phyloP scores from a whole-genome alignment of 2,113 vertebrate species.

The Noturus placidus region DNA sequence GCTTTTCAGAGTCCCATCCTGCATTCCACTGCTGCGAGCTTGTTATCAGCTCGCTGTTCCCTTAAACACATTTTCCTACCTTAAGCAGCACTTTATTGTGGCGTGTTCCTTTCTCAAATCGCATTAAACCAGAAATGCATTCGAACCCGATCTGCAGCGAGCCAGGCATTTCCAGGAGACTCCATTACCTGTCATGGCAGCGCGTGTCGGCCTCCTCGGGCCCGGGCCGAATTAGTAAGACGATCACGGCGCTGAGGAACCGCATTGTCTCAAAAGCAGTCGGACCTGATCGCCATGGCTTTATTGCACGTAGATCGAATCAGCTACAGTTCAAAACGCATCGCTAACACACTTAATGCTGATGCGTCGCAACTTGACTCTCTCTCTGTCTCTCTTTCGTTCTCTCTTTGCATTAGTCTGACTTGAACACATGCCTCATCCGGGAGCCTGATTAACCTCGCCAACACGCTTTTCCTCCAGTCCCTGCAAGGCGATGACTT shows the following conservation, averaged over 20 bases:
- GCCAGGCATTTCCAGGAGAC: slow-evolving; percentile 64
- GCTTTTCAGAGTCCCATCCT: slow-evolving; percentile 67
- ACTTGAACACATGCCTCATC: slow-evolving; percentile 18
- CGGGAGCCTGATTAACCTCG: not conserved
- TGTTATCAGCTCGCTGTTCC: slow-evolving; percentile 66
- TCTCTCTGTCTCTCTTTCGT: slow-evolving; percentile 54
- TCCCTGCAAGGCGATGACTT: slow-evolving; percentile 19
- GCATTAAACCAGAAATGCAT: slow-evolving; percentile 75
- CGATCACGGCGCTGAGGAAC: slow-evolving; percentile 64
- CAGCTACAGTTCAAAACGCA: slow-evolving; percentile 66
- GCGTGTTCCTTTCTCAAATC: slow-evolving; percentile 76
- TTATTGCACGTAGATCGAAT: slow-evolving; percentile 73
- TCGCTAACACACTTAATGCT: slow-evolving; percentile 71
- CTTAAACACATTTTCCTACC: slow-evolving; percentile 71
- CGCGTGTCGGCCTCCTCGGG: slow-evolving; percentile 56
- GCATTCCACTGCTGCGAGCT: slow-evolving; percentile 68
- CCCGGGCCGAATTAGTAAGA: slow-evolving; percentile 70
- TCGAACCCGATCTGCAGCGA: slow-evolving; percentile 71
- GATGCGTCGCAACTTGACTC: slow-evolving; percentile 76
- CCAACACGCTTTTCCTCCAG: not conserved
- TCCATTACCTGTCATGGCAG: slow-evolving; percentile 75
- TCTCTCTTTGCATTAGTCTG: slow-evolving; percentile 30
- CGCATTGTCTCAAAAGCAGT: slow-evolving; percentile 67
- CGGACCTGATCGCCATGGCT: slow-evolving; percentile 71
- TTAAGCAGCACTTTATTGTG: slow-evolving; percentile 82